Evolutionary conservation across 1,140 invertebrate genomes (phyloP).

Genomic region (Druon quercuslanigerum): DNA sequence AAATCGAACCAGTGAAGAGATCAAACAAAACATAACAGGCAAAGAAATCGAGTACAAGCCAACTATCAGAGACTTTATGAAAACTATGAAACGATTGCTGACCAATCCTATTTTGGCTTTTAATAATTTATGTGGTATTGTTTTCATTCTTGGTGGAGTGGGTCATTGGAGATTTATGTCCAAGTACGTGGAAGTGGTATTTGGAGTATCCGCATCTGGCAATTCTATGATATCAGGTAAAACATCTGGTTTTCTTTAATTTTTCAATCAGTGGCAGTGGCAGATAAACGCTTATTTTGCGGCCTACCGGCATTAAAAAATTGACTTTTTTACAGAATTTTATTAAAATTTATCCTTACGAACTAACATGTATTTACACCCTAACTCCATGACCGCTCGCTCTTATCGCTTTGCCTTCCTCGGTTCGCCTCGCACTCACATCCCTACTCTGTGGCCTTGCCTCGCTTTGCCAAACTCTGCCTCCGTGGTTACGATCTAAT

Average conservation of each 20-base stretch:
- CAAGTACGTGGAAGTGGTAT: constrained; percentile 85
- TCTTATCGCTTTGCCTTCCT: too few relatives aligned
- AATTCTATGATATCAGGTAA: constrained; percentile 80
- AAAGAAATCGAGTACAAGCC: constrained; percentile 43
- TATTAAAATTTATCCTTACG: too few relatives aligned
- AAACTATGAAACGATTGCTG: constrained; percentile 78
- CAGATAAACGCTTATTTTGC: too few relatives aligned
- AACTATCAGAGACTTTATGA: constrained; percentile 75
- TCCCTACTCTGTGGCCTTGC: too few relatives aligned
- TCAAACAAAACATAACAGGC: not conserved
- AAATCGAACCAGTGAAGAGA: constrained; percentile 46
- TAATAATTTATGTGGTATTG: constrained; percentile 78
- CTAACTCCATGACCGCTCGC: too few relatives aligned
- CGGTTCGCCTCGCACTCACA: too few relatives aligned
- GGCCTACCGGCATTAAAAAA: too few relatives aligned
- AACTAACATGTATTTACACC: too few relatives aligned
- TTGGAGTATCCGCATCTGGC: constrained; percentile 78
- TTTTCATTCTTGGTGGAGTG: constrained; percentile 80
- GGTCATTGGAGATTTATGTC: constrained; percentile 83
- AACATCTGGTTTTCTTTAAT: not conserved
- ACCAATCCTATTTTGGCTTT: constrained; percentile 78
- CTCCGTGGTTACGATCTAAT: too few relatives aligned
- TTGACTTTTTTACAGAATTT: too few relatives aligned
- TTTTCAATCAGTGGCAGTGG: too few relatives aligned
- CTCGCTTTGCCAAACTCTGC: too few relatives aligned